phyloP scores from a whole-genome alignment of 2,113 vertebrate genomes.

The Theropithecus gelada region DNA sequence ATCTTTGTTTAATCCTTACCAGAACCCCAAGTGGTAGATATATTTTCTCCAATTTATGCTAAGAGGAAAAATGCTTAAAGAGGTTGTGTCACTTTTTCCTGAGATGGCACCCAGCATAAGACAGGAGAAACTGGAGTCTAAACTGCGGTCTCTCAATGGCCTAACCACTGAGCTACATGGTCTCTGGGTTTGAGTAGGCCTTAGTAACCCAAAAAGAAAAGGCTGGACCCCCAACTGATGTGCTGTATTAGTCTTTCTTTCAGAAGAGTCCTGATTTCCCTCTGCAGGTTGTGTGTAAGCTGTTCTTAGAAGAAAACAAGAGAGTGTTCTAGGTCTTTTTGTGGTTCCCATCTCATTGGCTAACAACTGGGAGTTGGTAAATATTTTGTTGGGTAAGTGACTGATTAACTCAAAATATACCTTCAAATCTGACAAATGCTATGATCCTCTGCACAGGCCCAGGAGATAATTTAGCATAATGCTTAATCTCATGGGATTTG shows the following conservation, averaged over 20 bases:
- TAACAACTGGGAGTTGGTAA: background rate
- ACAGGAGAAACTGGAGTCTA: background rate
- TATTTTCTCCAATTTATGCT: background rate
- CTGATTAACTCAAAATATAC: background rate
- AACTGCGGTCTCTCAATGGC: background rate
- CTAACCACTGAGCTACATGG: rapidly evolving
- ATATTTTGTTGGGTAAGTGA: background rate
- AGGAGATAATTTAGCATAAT: too few species aligned
- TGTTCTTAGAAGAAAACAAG: background rate
- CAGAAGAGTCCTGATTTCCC: background rate
- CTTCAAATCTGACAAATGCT: background rate
- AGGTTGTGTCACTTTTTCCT: background rate
- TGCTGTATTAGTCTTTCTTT: background rate
- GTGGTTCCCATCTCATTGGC: background rate
- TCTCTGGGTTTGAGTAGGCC: rapidly evolving
- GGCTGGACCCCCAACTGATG: rapidly evolving
- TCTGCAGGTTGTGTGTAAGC: background rate
- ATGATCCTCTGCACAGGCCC: rapidly evolving
- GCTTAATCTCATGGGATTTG: background rate
- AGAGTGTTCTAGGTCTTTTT: background rate
- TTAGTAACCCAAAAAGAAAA: background rate
- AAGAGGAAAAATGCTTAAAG: background rate
- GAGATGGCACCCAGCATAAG: background rate
- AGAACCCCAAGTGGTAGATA: background rate
- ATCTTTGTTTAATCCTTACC: background rate